Conservation (phyloP, 2,888 invertebrate genomes). For the Acanthosepion lycidas region DNA sequence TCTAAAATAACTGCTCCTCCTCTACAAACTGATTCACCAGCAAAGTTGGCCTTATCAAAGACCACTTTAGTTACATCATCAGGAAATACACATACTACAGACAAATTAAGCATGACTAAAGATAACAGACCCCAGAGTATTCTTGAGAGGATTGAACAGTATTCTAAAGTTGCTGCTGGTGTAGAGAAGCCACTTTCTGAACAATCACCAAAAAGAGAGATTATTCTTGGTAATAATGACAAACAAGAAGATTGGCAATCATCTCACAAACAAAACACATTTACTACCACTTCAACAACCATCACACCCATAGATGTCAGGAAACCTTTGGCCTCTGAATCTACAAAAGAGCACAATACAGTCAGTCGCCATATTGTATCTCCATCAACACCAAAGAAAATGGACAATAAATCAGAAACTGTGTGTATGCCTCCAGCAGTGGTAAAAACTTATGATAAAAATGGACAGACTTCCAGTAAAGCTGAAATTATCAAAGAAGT, state of each 20-base stretch:
- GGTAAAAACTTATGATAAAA: neutral
- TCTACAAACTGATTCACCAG: neutral
- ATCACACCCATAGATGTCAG: neutral
- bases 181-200: neutral
- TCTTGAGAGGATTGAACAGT: constrained; percentile 42
- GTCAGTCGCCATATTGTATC: neutral
- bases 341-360: neutral
- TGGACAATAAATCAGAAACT: neutral
- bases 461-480: neutral
- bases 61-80: neutral
- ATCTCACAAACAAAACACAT: neutral
- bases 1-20: neutral
- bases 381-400: neutral
- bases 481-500: neutral
- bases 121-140: neutral
- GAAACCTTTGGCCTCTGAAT: neutral
- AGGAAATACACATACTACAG: neutral
- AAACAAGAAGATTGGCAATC: neutral
- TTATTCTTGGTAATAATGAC: neutral
- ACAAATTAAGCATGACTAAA: neutral
- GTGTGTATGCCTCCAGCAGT: neutral
- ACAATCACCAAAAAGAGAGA: neutral
- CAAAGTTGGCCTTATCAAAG: neutral
- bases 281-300: neutral
- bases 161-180: constrained; percentile 40